Base-by-base conservation (phyloP, 2,113 vertebrate genomes). In the Sphyrna mokarran region DNA sequence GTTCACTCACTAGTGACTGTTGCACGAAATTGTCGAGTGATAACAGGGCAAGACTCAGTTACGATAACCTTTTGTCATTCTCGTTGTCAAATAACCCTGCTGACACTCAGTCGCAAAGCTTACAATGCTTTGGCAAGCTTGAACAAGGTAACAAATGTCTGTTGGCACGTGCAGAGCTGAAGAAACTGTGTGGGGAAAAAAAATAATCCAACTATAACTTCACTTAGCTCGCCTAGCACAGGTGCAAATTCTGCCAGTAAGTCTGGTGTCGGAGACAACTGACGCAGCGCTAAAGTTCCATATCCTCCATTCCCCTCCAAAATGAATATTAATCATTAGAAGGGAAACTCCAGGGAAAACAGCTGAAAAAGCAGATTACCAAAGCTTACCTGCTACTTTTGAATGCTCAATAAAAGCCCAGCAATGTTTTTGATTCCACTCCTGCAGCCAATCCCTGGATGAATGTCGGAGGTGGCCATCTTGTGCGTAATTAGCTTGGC, bases 271-370 rank as follows among this genome's bases (percentile, higher is more conserved):
- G 5, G 61, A 66, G 89, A 93, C 89, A 18, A 90, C 89, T 37
- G 33, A 91, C 61, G 66, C 61, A 1, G 61, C 66, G 61, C n/a
- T 93, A 93, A 93, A 93, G 89, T 93, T 93, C 61, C 33, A 66
- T n/a, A 93, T 93, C 89, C 89, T 93, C 61, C 89, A 37, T 93
- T 93, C n/a, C 61, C 89, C 61, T 66, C 16, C 61, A 93, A 93
- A 93, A 66, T 93, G 33, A 37, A 93, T 93, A 66, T 66, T 93
- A 68, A 93, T 37, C 89, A 93, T 93, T 93, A 66, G 37, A 93
- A 93, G 61, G 61, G 61, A 93, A 93, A 61, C 89, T 93, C 61
- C 89, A 66, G 89, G 89, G 61, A 43, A 66, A 66, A 93, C 89
- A 93, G 89, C 89, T 93, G 89, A 66, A 68, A 66, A 66, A n/a